Percentiles rank a stretch among this genome's conserved stretches.
Evolutionary conservation across 2,113 vertebrate species (phyloP).

Genomic region (Rhineura floridana): DNA sequence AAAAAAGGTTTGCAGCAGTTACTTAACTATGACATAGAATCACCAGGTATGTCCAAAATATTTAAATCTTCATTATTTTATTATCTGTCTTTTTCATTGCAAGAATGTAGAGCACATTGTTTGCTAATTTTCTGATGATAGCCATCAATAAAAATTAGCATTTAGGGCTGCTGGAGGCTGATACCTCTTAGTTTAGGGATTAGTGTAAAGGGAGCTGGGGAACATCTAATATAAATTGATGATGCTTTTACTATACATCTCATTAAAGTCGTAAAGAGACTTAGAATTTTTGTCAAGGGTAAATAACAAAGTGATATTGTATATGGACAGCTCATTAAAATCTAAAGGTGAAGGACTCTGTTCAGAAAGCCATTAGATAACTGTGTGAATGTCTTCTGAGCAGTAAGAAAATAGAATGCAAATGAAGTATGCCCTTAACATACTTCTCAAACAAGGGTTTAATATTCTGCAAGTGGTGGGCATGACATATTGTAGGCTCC

Average conservation of each 20-base stretch:
- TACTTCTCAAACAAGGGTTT: not conserved
- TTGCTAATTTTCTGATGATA: slow-evolving; percentile 69
- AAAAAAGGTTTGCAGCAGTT: not conserved
- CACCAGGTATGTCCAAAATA: slow-evolving; percentile 15
- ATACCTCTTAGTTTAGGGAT: slow-evolving; percentile 65
- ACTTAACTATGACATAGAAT: slow-evolving; percentile 11
- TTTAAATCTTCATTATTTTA: slow-evolving; percentile 57
- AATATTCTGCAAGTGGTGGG: not conserved
- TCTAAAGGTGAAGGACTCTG: slow-evolving; percentile 53
- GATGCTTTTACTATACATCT: slow-evolving; percentile 72
- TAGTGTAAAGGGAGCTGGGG: slow-evolving; percentile 60
- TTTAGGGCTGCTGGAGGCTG: slow-evolving; percentile 58
- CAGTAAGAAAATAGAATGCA: not conserved
- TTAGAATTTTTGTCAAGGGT: slow-evolving; percentile 72
- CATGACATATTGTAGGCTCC: not conserved
- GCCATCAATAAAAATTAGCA: slow-evolving; percentile 75
- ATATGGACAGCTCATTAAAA: slow-evolving; percentile 67
- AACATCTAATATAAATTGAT: slow-evolving; percentile 76
- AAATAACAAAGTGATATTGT: slow-evolving; percentile 71
- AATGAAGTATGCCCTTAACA: slow-evolving; percentile 1
- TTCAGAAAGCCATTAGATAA: slow-evolving; percentile 42
- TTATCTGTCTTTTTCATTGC: slow-evolving; percentile 53
- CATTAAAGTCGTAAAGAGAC: slow-evolving; percentile 75
- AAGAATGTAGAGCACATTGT: slow-evolving; percentile 51
- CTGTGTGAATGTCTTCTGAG: slow-evolving; percentile 22